Evolutionary conservation across 1,140 invertebrate genomes (phyloP).

Genomic region (Lepidurus arcticus): DNA sequence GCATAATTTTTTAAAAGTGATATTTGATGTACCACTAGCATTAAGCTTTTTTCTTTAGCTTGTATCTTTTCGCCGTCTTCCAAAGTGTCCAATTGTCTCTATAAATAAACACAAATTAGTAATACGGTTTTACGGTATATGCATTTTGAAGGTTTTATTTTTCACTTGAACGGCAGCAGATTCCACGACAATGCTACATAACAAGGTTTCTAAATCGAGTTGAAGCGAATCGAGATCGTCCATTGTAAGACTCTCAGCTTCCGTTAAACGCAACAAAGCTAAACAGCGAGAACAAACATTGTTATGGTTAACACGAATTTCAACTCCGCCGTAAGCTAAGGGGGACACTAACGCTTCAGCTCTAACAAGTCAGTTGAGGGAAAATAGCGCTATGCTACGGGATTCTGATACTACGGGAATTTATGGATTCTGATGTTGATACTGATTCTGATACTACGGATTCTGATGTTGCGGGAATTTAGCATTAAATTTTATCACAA

Average conservation of each 20-base stretch:
- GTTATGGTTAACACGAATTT: too few relatives aligned
- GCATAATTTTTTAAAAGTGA: background rate
- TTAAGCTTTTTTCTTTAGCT: background rate
- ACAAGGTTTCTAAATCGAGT: slow-evolving; percentile 75
- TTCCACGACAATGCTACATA: slow-evolving; percentile 72
- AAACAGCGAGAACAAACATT: too few relatives aligned
- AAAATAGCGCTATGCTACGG: too few relatives aligned
- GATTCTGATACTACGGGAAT: too few relatives aligned
- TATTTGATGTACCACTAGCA: background rate
- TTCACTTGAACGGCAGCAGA: slow-evolving; percentile 69
- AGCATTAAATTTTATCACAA: too few relatives aligned
- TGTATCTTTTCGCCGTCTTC: background rate
- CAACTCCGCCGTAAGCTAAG: too few relatives aligned
- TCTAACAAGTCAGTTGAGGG: too few relatives aligned
- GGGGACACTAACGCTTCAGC: too few relatives aligned
- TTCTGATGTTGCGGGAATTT: too few relatives aligned
- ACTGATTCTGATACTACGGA: too few relatives aligned
- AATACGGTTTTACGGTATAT: background rate
- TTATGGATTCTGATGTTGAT: too few relatives aligned
- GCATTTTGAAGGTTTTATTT: slow-evolving; percentile 40
- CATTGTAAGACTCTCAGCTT: slow-evolving; percentile 59
- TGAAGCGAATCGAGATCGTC: slow-evolving; percentile 83
- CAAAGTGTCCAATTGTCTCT: background rate
- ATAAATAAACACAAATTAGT: background rate
- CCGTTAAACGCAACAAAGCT: slow-evolving; percentile 47